phyloP scores from a whole-genome alignment of 2,797 vertebrate genomes.

The Characodon lateralis region DNA sequence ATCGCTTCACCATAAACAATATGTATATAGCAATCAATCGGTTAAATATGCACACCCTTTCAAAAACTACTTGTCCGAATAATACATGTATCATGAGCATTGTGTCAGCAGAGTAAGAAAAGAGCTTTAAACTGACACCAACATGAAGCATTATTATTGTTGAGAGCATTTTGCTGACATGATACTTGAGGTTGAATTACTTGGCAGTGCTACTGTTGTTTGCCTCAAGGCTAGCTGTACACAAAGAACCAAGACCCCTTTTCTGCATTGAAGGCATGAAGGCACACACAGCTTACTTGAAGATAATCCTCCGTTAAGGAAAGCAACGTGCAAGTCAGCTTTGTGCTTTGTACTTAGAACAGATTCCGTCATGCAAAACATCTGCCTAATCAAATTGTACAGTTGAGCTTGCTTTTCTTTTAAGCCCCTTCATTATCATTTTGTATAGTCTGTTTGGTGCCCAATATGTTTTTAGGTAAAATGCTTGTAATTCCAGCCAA shows the following conservation, averaged over 20 bases:
- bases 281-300: neutral
- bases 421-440: neutral
- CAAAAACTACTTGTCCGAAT: slow-evolving; percentile 29
- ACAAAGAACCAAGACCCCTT: slow-evolving; percentile 18
- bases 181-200: slow-evolving; percentile 49
- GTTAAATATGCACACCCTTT: slow-evolving; percentile 45
- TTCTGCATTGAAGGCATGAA: slow-evolving; percentile 9
- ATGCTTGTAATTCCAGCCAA: neutral
- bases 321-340: neutral
- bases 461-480: neutral
- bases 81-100: slow-evolving; percentile 34
- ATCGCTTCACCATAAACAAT: slow-evolving; percentile 49
- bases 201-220: slow-evolving; percentile 3
- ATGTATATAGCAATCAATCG: slow-evolving; percentile 56
- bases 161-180: slow-evolving; percentile 57
- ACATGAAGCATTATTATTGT: slow-evolving; percentile 48
- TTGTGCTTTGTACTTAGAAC: neutral
- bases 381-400: neutral
- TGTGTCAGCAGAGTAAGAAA: slow-evolving; percentile 46
- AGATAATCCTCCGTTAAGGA: neutral
- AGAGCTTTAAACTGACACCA: slow-evolving; percentile 43
- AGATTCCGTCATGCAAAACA: neutral
- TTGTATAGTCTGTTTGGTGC: neutral
- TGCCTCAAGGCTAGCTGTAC: slow-evolving; percentile 31
- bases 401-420: neutral